Conservation (phyloP, 1,140 invertebrate species). For the Anthonomus grandis region DNA sequence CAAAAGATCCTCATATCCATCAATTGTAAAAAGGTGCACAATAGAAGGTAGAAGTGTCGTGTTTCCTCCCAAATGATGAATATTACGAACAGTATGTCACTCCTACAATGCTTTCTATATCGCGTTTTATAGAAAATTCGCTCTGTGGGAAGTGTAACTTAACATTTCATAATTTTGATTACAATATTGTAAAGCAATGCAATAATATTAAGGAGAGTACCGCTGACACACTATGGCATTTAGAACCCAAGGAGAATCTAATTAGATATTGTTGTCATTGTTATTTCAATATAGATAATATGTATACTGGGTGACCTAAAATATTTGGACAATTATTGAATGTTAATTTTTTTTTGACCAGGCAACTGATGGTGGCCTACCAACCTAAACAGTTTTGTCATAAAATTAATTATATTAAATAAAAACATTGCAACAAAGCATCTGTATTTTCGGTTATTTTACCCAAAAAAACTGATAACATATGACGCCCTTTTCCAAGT, state of each 20-base stretch:
- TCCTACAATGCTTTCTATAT: slow-evolving; percentile 26
- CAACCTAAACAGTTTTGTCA: too few relatives aligned
- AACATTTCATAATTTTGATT: slow-evolving; percentile 27
- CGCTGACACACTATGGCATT: slow-evolving; percentile 19
- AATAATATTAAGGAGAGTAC: slow-evolving; percentile 24
- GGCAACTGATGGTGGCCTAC: too few relatives aligned
- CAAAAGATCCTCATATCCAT: slow-evolving; percentile 25
- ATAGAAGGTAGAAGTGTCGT: slow-evolving; percentile 17
- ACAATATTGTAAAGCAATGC: slow-evolving; percentile 23
- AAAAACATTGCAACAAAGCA: too few relatives aligned
- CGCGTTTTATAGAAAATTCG: slow-evolving; percentile 20
- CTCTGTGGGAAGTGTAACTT: slow-evolving; percentile 30
- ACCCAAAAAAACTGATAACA: too few relatives aligned
- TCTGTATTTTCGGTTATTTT: too few relatives aligned
- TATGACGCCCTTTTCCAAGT: too few relatives aligned
- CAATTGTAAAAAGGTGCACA: slow-evolving; percentile 20
- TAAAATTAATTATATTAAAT: too few relatives aligned
- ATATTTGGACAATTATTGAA: too few relatives aligned
- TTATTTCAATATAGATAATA: too few relatives aligned
- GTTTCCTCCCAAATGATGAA: slow-evolving; percentile 20
- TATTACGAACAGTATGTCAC: slow-evolving; percentile 22
- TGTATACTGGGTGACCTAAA: too few relatives aligned
- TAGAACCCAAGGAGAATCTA: slow-evolving; percentile 11
- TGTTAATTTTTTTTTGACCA: too few relatives aligned
- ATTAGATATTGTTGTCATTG: slow-evolving; percentile 17